phyloP scores from a whole-genome alignment of 2,888 invertebrate species.

The Keiferia lycopersicella region DNA sequence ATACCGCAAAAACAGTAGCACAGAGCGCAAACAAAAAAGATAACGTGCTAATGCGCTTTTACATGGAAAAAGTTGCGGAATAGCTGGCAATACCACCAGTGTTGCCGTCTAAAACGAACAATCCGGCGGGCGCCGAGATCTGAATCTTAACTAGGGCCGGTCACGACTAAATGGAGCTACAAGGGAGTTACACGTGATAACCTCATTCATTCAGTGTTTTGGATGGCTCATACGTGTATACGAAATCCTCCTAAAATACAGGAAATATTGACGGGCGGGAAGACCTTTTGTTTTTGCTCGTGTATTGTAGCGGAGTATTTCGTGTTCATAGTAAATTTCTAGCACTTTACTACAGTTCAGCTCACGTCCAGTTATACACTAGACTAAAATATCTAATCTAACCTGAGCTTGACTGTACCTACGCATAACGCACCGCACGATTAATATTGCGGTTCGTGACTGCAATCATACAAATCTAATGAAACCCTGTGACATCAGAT shows the following conservation, averaged over 20 bases:
- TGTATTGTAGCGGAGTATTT: background rate
- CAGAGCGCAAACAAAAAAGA: slow-evolving; percentile 26
- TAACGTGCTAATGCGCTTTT: slow-evolving; percentile 35
- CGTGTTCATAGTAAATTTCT: too few species aligned
- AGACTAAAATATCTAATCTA: too few species aligned
- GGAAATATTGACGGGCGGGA: background rate
- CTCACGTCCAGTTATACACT: too few species aligned
- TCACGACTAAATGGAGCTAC: slow-evolving; percentile 56
- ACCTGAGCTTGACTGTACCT: too few species aligned
- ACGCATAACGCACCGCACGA: too few species aligned
- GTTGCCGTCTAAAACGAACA: slow-evolving; percentile 62
- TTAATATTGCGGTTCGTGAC: too few species aligned
- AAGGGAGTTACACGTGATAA: slow-evolving; percentile 15
- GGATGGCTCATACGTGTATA: slow-evolving; percentile 14
- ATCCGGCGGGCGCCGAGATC: slow-evolving; percentile 63
- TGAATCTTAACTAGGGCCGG: slow-evolving; percentile 72
- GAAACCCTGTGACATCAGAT: too few species aligned
- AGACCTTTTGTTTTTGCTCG: background rate
- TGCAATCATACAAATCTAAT: too few species aligned
- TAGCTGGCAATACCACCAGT: slow-evolving; percentile 17
- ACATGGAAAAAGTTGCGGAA: background rate
- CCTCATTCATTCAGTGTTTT: slow-evolving; percentile 14
- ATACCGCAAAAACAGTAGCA: background rate
- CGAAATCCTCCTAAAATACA: background rate
- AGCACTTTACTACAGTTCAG: too few species aligned